Base-by-base conservation (phyloP, 2,113 vertebrate species). In the Meriones unguiculatus region DNA sequence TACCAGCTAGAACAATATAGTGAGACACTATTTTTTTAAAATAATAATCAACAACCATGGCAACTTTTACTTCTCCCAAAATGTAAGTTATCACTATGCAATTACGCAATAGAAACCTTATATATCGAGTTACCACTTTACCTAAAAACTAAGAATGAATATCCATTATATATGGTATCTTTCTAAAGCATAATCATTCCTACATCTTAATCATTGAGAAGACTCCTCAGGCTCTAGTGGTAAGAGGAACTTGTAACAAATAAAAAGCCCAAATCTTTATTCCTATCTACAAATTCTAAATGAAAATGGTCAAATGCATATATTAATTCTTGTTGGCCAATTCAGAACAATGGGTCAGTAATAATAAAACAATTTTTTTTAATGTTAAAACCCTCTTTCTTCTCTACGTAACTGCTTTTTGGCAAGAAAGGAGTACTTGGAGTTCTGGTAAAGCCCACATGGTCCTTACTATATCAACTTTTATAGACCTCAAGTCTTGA, bases 121-220 rank as follows among this genome's bases (percentile, higher is more conserved):
- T 88, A 30, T 75, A 90, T 90, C 75, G 94, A 50, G 81, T 96
- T 96, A 93, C 54, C 50, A 12, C 70, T 81, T 93, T 50, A 89
- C 75, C 72, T 85, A 90, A 46, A 87, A 95, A 46, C 67, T 15
- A 77, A 77, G n/a, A 84, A 76, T 67, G 72, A 97, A 95, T 4
- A 90, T 46, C 52, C 70, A 88, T 67, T 35, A 87, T 14, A 38
- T 85, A 97, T 59, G 54, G 57, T 97, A 65, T 50, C 32, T 97
- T 93, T 94, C 67, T 69, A 62, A 3, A 86, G 73, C 30, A 89
- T 86, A 65, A 70, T 85, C 65, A 89, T 91, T 94, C 65, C 32
- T 62, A 95, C 46, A 88, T 95, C 54, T 94, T 93, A 93, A 93
- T 62, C 87, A 93, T 10, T 69, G 50, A 91, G 69, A 95, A 89